Conservation (phyloP, 2,797 vertebrate genomes). For the Gorsachius magnificus region DNA sequence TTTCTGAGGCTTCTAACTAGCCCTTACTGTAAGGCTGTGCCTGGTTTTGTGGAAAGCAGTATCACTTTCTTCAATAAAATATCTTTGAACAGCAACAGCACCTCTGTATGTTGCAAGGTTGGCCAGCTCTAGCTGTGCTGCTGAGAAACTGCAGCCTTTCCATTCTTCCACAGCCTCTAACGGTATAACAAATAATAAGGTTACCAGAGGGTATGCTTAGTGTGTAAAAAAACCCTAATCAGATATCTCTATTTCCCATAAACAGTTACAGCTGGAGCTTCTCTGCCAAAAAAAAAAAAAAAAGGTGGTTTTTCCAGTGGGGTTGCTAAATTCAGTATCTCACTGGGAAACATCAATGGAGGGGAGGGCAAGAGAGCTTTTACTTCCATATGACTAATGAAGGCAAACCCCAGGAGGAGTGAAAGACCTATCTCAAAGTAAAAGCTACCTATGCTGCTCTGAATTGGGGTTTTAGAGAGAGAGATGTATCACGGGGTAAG, state of each 20-base stretch:
- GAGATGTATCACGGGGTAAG: background rate
- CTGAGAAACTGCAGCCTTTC: background rate
- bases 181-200: conserved; percentile 4
- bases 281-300: background rate
- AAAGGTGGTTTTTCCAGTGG: background rate
- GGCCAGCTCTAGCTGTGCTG: background rate
- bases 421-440: background rate
- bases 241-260: conserved; percentile 43
- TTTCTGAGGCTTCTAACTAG: conserved; percentile 12
- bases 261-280: conserved; percentile 45
- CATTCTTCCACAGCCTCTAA: background rate
- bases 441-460: background rate
- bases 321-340: conserved; percentile 32
- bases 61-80: conserved; percentile 21
- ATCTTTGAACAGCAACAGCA: background rate
- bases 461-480: background rate
- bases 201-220: conserved; percentile 23
- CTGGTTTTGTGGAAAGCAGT: conserved; percentile 11
- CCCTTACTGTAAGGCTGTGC: background rate
- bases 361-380: background rate
- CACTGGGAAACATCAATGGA: background rate
- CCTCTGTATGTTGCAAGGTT: background rate
- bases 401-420: background rate
- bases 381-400: background rate
- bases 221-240: conserved; percentile 22